Evolutionary conservation across 2,113 vertebrate species (phyloP).

Genomic region (Perognathus longimembris): DNA sequence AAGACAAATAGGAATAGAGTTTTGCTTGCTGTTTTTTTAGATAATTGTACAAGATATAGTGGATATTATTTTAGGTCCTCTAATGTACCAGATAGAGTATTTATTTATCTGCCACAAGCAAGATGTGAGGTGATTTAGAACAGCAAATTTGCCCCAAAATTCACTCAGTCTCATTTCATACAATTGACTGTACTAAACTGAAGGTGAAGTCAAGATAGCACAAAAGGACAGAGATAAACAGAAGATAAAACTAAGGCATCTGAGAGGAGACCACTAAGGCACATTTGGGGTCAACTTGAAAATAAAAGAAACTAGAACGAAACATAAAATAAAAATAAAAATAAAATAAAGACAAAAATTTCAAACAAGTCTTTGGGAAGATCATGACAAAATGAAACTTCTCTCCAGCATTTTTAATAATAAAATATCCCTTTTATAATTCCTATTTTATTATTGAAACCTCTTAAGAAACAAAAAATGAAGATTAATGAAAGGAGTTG

Average conservation of each 20-base stretch:
- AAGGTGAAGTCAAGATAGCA: neutral
- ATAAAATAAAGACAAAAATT: neutral
- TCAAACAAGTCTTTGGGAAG: constrained; percentile 22
- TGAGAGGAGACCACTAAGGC: neutral
- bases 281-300: neutral
- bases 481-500: neutral
- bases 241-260: neutral
- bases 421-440: neutral
- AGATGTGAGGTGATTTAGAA: neutral
- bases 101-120: neutral
- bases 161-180: neutral
- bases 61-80: neutral
- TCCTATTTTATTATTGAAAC: neutral
- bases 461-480: neutral
- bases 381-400: neutral
- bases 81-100: neutral
- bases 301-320: neutral
- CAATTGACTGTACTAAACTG: neutral
- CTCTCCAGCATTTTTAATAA: neutral
- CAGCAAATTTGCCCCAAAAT: neutral
- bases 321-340: too few species aligned
- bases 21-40: constrained; percentile 4
- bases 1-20: neutral
- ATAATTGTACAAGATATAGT: neutral
- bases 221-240: constrained; percentile 7